Evolutionary conservation across 2,888 invertebrate species (phyloP).

Genomic region (Drosophila mulleri): DNA sequence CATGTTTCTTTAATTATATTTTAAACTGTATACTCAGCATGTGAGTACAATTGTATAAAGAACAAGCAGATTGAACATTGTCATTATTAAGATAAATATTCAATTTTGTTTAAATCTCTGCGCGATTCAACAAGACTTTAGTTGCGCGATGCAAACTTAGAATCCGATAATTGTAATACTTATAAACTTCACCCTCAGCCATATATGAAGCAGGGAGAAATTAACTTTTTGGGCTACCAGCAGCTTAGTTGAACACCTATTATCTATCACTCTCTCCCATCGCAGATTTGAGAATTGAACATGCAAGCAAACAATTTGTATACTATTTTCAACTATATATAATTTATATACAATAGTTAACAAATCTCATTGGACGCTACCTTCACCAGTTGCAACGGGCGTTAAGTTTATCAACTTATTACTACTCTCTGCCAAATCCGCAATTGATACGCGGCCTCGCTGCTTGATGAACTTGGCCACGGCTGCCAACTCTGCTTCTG

Average conservation of each 20-base stretch:
- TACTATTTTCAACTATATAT: constrained; percentile 35
- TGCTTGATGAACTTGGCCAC: constrained; percentile 98
- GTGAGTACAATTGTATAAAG: constrained; percentile 5
- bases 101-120: neutral
- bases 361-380: constrained; percentile 43
- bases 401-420: constrained; percentile 95
- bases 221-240: neutral
- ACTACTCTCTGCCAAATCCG: constrained; percentile 97
- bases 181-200: too few relatives aligned
- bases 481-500: constrained; percentile 94
- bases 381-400: constrained; percentile 84
- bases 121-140: neutral
- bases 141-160: too few relatives aligned
- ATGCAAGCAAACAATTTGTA: constrained; percentile 31
- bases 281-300: too few relatives aligned
- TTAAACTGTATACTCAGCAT: constrained; percentile 9
- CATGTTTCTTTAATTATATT: neutral
- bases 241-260: neutral
- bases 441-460: constrained; percentile 96
- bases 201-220: too few relatives aligned
- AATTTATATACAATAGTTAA: constrained; percentile 45
- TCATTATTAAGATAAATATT: neutral
- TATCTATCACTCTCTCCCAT: neutral
- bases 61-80: neutral
- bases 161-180: neutral